Conservation (phyloP, 30 jellyfish, hydroid and myxozoan genomes). For the Rhopilema esculentum region DNA sequence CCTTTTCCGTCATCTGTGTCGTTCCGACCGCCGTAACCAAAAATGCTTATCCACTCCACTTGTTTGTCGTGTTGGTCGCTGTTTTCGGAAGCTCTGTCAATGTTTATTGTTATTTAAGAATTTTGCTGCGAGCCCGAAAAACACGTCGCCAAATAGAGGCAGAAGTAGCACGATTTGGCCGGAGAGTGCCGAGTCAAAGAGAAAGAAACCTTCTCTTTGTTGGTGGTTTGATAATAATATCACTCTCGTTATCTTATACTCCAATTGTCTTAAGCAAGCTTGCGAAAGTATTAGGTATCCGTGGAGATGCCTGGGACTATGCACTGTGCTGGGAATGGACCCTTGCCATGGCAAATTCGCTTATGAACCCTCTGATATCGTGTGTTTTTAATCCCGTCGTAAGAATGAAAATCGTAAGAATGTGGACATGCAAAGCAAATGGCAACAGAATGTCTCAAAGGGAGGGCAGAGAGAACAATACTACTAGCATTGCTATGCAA, state of each 20-base stretch:
- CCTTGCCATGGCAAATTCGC: slow-evolving; percentile 40
- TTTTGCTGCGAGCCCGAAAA: slow-evolving; percentile 34
- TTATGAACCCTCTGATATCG: slow-evolving; percentile 49
- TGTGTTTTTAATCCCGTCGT: slow-evolving; percentile 27
- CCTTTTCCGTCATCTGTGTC: not conserved
- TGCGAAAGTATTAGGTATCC: not conserved
- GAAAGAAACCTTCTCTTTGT: slow-evolving; percentile 36
- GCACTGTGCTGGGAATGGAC: slow-evolving; percentile 56
- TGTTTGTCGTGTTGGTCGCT: not conserved
- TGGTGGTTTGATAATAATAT: slow-evolving; percentile 31
- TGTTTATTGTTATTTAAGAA: slow-evolving; percentile 16
- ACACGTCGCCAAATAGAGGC: slow-evolving; percentile 37
- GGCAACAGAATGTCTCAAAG: no score
- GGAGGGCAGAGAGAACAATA: no score
- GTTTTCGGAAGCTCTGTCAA: slow-evolving; percentile 24
- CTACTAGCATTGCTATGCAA: no score
- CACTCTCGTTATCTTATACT: slow-evolving; percentile 29
- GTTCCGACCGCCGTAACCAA: not conserved
- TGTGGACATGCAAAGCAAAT: slow-evolving; percentile 20
- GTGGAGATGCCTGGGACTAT: slow-evolving; percentile 1
- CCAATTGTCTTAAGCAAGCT: slow-evolving; percentile 15
- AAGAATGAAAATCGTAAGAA: not conserved
- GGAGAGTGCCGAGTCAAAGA: not conserved
- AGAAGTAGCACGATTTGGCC: slow-evolving; percentile 29
- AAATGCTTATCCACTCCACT: not conserved